These are phyloP conservation scores for Neotoma lepida DNA, from an alignment of 2,113 vertebrate genomes.

Conservation along the genomic window DNA sequence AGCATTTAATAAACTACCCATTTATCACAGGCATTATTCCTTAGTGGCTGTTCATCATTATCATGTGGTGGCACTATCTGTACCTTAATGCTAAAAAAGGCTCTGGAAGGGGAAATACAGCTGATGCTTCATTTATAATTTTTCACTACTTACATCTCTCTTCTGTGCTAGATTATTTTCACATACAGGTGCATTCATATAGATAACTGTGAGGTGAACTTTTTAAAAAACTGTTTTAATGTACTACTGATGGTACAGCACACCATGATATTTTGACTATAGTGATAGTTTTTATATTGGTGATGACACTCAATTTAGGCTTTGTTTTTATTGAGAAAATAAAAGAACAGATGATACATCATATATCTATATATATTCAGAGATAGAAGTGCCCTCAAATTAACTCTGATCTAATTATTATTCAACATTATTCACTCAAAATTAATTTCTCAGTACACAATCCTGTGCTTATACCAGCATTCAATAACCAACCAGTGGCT, in stretches of 20 bases:
- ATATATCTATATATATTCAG: not conserved
- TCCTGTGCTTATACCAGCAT: not conserved
- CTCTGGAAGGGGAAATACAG: not conserved
- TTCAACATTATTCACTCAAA: not conserved
- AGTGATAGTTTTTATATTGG: not conserved
- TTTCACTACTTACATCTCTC: not conserved
- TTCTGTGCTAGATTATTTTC: not conserved
- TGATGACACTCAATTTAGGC: not conserved
- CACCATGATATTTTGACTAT: not conserved
- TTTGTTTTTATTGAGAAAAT: slow-evolving; percentile 1
- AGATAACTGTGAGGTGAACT: not conserved
- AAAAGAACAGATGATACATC: not conserved
- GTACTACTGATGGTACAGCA: not conserved
- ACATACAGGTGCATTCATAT: not conserved
- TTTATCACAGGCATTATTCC: slow-evolving; percentile 88
- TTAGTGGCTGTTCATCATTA: slow-evolving; percentile 72
- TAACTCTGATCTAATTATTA: not conserved
- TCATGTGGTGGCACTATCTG: slow-evolving; percentile 51
- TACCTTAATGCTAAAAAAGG: slow-evolving; percentile 17
- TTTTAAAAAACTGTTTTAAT: not conserved
- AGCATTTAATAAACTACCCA: slow-evolving; percentile 87
- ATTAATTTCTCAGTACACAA: not conserved
- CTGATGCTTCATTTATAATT: not conserved
- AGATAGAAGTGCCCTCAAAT: not conserved
- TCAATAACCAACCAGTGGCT: not conserved